Evolutionary conservation across 2,888 invertebrate genomes (phyloP).

Genomic region (Coelogynopora nodosa): DNA sequence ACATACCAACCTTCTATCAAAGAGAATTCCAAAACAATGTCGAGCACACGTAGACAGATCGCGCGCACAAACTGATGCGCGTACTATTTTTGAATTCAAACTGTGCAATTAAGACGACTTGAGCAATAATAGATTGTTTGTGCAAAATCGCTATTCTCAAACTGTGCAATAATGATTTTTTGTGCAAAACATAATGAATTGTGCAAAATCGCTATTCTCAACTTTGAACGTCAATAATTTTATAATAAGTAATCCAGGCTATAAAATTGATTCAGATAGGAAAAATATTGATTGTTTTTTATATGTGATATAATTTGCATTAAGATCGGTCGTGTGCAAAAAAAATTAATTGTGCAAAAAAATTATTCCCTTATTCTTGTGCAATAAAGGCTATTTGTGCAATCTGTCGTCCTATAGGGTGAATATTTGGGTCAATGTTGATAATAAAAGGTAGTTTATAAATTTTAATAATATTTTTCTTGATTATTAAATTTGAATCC

Average conservation of each 20-base stretch:
- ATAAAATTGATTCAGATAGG: neutral
- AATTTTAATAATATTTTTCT: too few relatives aligned
- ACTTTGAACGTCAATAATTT: constrained; percentile 15
- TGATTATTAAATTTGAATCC: too few relatives aligned
- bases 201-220: constrained; percentile 16
- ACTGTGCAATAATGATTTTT: neutral
- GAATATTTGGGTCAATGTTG: too few relatives aligned
- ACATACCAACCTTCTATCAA: neutral
- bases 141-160: constrained; percentile 23
- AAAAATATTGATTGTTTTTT: neutral
- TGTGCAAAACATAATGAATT: too few relatives aligned
- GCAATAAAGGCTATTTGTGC: constrained; percentile 4
- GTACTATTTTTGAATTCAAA: constrained; percentile 20
- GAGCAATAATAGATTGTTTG: neutral
- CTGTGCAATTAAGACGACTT: neutral
- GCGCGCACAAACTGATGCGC: constrained; percentile 26
- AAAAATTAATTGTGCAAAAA: constrained; percentile 27
- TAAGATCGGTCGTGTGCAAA: constrained; percentile 18
- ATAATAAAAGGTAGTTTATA: too few relatives aligned
- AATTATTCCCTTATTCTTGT: constrained; percentile 3
- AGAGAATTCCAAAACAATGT: neutral
- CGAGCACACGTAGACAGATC: neutral
- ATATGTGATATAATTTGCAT: constrained; percentile 10
- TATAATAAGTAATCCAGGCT: constrained; percentile 2
- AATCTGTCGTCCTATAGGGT: neutral